Conservation (phyloP, 2,113 vertebrate species). For the Nesoenas mayeri region DNA sequence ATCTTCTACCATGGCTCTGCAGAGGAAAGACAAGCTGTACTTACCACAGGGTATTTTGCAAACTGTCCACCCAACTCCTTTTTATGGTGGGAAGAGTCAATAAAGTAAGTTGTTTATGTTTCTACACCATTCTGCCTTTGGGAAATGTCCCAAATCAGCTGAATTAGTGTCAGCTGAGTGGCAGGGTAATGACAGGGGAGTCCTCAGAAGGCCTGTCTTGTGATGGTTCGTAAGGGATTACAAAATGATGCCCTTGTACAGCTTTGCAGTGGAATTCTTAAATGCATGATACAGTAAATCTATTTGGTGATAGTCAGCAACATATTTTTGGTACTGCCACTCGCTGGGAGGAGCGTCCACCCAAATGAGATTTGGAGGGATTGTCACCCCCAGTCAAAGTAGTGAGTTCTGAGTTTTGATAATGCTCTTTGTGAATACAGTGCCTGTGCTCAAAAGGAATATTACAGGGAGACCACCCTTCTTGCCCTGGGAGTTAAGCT, state of each 20-base stretch:
- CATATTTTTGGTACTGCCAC: background rate
- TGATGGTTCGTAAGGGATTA: background rate
- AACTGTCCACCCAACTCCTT: background rate
- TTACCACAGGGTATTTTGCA: accelerated
- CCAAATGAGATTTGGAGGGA: background rate
- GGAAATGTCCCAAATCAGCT: background rate
- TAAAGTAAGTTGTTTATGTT: background rate
- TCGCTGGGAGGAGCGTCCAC: background rate
- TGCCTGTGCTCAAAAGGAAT: slow-evolving; percentile 19
- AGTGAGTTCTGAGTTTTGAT: slow-evolving; percentile 25
- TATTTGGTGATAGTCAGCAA: background rate
- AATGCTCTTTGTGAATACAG: slow-evolving; percentile 35
- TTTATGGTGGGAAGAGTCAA: background rate
- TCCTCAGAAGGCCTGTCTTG: background rate
- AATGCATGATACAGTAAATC: background rate
- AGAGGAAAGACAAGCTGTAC: background rate
- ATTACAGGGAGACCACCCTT: slow-evolving; percentile 45
- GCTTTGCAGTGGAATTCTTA: background rate
- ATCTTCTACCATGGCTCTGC: background rate
- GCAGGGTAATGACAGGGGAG: background rate
- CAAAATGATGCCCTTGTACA: background rate
- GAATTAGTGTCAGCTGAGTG: background rate
- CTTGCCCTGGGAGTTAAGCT: slow-evolving; percentile 30
- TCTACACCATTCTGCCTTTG: background rate
- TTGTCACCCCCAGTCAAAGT: background rate